Conservation (phyloP, 1,140 invertebrate species). For the Leptinotarsa texana region DNA sequence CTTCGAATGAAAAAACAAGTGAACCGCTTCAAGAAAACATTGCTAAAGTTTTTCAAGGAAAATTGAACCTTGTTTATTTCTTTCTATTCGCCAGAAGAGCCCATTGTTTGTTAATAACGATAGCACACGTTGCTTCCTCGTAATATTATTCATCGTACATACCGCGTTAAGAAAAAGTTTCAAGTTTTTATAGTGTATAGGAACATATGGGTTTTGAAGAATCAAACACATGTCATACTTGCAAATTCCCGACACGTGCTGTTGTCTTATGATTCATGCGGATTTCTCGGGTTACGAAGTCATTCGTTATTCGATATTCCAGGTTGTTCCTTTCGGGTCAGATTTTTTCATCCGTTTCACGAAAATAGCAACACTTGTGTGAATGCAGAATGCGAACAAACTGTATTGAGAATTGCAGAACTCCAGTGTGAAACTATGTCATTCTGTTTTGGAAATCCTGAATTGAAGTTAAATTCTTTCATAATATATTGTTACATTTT, state of each 20-base stretch:
- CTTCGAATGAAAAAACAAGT: too few species aligned
- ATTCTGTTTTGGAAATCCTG: too few species aligned
- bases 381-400: too few species aligned
- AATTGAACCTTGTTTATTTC: background rate
- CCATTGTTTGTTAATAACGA: conserved; percentile 15
- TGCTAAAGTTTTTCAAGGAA: background rate
- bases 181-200: background rate
- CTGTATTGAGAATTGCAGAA: too few species aligned
- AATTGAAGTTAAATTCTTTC: too few species aligned
- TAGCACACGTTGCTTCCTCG: background rate
- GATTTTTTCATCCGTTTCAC: background rate
- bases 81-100: background rate
- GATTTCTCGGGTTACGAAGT: conserved; percentile 9
- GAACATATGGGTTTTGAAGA: conserved; percentile 13
- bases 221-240: conserved; percentile 9
- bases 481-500: too few species aligned
- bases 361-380: too few species aligned
- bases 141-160: conserved; percentile 1
- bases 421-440: too few species aligned
- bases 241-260: conserved; percentile 17
- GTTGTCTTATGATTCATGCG: conserved; percentile 15
- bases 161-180: background rate
- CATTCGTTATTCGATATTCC: conserved; percentile 13
- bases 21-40: background rate
- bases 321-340: background rate